Conservation (phyloP, 2,113 vertebrate genomes). For the Capreolus pygargus region DNA sequence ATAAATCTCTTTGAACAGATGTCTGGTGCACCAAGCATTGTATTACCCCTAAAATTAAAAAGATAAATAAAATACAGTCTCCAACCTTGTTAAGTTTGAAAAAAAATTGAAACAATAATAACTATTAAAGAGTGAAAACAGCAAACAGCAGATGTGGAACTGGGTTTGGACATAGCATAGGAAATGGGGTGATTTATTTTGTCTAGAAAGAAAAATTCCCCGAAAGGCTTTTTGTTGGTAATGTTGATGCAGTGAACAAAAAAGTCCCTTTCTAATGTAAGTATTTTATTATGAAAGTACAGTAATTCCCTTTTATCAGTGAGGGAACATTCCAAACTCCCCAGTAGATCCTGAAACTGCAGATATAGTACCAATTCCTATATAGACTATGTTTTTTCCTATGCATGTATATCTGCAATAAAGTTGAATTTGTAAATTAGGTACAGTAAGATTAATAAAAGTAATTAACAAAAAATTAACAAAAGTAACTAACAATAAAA, state of each 20-base stretch:
- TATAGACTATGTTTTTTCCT: neutral
- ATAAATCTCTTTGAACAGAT: neutral
- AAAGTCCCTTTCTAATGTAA: neutral
- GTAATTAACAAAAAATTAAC: neutral
- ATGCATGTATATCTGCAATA: neutral
- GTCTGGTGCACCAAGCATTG: neutral
- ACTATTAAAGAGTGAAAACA: neutral
- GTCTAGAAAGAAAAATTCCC: neutral
- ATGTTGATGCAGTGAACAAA: neutral
- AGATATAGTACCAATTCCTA: neutral
- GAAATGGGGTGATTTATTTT: neutral
- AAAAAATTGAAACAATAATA: neutral
- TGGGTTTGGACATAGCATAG: neutral
- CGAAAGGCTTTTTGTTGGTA: neutral
- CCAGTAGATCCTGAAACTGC: neutral
- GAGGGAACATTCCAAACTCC: neutral
- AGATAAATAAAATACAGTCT: neutral
- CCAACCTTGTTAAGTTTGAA: neutral
- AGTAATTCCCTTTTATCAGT: neutral
- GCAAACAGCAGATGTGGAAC: neutral
- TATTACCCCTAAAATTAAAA: neutral
- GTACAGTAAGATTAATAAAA: neutral
- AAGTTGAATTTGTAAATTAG: neutral
- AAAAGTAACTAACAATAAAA: neutral
- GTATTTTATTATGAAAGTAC: slow-evolving; percentile 5